Evolutionary conservation across 2,888 invertebrate species (phyloP), one percentile per base, ranked within the genome.

Genomic region (Drosophila kuntzei): DNA sequence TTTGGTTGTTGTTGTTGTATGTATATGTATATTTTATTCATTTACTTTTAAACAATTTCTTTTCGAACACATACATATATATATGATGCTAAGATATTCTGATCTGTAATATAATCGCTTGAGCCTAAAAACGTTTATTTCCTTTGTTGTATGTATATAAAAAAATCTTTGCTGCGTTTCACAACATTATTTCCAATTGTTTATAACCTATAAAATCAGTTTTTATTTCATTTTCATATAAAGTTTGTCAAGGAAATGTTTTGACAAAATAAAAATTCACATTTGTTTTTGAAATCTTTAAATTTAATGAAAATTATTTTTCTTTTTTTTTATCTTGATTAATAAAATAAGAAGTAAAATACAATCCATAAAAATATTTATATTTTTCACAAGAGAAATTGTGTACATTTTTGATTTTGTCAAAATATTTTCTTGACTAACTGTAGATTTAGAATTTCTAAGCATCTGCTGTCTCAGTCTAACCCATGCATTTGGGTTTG

Each of bases 201-300:
- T 78, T 79, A 75, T 79, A 74, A 41, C 79, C 75, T 79, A 75
- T 78, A 67, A 67, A 73, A 62, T 67, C 59, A 73, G 55, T 62
- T 55, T 11, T 46, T 43, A 46, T 53, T 59, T 51, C 34, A 25
- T 46, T 46, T 43, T 25, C 20, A 36, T 34, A 2, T 7, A 16
- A n/a, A n/a, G n/a, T n/a, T n/a, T n/a, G n/a, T n/a, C n/a, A n/a
- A n/a, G n/a, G n/a, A n/a, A n/a, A n/a, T n/a, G n/a, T n/a, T n/a
- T n/a, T n/a, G n/a, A n/a, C n/a, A n/a, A n/a, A n/a, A n/a, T n/a
- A n/a, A n/a, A n/a, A n/a, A n/a, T n/a, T n/a, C n/a, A n/a, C n/a
- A n/a, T n/a, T n/a, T 36, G 2, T 14, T 14, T 36, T 2, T 14
- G 6, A n/a, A n/a, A n/a, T n/a, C n/a, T n/a, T n/a, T n/a, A n/a